Evolutionary conservation across 2,113 vertebrate species (phyloP).

Genomic region (Dasyurus viverrinus): DNA sequence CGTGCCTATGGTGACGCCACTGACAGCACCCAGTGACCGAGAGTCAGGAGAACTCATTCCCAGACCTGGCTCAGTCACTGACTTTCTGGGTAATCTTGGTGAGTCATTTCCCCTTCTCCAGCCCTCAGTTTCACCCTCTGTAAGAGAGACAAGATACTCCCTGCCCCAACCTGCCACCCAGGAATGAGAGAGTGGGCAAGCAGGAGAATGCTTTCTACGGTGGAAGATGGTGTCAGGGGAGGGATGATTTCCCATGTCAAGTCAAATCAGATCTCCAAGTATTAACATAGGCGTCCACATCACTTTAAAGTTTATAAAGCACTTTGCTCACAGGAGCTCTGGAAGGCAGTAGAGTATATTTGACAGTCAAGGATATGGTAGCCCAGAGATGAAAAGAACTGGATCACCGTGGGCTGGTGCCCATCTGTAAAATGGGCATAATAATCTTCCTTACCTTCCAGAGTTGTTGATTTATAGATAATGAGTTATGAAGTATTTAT

Average conservation of each 20-base stretch:
- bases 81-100: conserved; percentile 5
- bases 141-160: background rate
- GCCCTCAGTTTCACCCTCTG: background rate
- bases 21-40: background rate
- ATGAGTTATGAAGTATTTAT: no score
- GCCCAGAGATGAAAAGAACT: background rate
- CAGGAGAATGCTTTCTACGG: background rate
- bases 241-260: background rate
- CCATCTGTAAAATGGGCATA: background rate
- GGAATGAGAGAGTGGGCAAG: background rate
- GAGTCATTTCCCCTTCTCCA: background rate
- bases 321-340: background rate
- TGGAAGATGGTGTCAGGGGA: background rate
- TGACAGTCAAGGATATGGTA: background rate
- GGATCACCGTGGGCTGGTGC: background rate
- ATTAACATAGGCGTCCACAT: background rate
- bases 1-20: background rate
- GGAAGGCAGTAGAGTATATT: background rate
- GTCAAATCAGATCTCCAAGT: background rate
- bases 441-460: background rate
- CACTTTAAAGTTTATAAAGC: background rate
- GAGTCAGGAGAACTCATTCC: background rate
- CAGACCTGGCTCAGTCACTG: background rate
- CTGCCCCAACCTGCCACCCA: background rate
- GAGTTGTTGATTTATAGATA: background rate